Evolutionary conservation across 37 sponge, comb jelly and placozoan genomes (phyloP).

Genomic region (Beroe forskalii): DNA sequence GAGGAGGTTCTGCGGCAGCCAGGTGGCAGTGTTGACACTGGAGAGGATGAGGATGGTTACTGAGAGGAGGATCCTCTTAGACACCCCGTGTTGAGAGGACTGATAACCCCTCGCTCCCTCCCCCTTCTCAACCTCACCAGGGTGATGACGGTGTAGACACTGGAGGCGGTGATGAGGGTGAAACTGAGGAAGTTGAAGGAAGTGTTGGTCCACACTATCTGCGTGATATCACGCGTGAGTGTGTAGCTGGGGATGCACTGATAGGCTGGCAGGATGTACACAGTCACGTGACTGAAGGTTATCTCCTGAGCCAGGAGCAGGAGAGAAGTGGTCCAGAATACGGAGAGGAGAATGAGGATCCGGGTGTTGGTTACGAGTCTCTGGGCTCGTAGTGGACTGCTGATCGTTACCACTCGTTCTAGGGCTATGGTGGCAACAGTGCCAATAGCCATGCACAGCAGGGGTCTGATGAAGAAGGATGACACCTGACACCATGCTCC

Average conservation of each 20-base stretch:
- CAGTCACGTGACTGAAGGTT: neutral
- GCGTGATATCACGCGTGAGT: neutral
- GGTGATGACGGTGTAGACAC: neutral
- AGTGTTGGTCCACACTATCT: neutral
- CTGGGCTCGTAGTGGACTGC: neutral
- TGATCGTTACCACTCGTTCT: neutral
- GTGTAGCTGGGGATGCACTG: slow-evolving; percentile 25
- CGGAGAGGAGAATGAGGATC: neutral
- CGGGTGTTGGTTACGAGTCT: neutral
- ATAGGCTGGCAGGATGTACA: neutral
- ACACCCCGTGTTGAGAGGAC: neutral
- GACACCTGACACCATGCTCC: slow-evolving; percentile 12
- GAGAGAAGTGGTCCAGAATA: neutral
- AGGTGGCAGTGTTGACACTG: slow-evolving; percentile 8
- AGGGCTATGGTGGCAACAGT: neutral
- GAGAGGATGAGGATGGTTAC: neutral
- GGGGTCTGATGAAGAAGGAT: neutral
- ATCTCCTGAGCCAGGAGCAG: neutral
- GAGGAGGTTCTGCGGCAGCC: slow-evolving; percentile 2
- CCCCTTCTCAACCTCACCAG: neutral
- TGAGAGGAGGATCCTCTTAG: neutral
- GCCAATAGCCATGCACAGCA: neutral
- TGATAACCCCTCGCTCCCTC: neutral
- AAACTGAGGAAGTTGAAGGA: neutral
- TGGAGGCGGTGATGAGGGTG: neutral